Conservation (phyloP, 2,797 vertebrate genomes). For the Discoglossus pictus region DNA sequence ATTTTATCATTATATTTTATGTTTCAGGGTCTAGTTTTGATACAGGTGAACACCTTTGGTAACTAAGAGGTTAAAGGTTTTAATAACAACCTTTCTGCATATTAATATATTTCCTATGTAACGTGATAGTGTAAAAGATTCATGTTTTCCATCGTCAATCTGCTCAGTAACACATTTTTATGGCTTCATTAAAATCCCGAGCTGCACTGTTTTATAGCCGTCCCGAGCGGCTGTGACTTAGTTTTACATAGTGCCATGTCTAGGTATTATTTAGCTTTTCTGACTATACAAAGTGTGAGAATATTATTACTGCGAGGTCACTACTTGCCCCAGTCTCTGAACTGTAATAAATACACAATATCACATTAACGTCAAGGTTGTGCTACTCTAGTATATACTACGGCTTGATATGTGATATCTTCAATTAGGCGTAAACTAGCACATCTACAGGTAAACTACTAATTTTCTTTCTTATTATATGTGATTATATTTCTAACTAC, state of each 20-base stretch:
- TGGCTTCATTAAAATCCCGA: conserved; percentile 42
- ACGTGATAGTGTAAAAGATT: conserved; percentile 1
- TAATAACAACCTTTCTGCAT: too few relatives aligned
- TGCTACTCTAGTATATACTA: too few relatives aligned
- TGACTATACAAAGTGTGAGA: conserved; percentile 30
- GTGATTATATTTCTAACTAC: too few relatives aligned
- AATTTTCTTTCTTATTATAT: too few relatives aligned
- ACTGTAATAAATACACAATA: conserved; percentile 39
- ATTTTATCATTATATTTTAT: too few relatives aligned
- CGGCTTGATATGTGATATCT: too few relatives aligned
- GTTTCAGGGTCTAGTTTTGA: too few relatives aligned
- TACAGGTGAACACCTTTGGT: too few relatives aligned
- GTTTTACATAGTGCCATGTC: conserved; percentile 32
- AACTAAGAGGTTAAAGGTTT: neutral
- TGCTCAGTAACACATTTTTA: conserved; percentile 44
- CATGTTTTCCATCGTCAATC: conserved; percentile 39
- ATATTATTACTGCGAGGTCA: conserved; percentile 34
- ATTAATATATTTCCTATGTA: conserved; percentile 20
- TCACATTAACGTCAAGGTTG: conserved; percentile 25
- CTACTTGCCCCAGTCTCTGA: conserved; percentile 16
- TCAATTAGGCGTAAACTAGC: too few relatives aligned
- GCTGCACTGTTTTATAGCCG: conserved; percentile 42
- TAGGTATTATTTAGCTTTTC: conserved; percentile 37
- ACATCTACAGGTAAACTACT: too few relatives aligned
- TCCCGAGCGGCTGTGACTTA: conserved; percentile 37